A percentile compares a stretch with the other conserved stretches of the same genome.
These are phyloP conservation scores for Carassius gibelio DNA, from an alignment of 2,113 vertebrate genomes.

Conservation along the genomic window DNA sequence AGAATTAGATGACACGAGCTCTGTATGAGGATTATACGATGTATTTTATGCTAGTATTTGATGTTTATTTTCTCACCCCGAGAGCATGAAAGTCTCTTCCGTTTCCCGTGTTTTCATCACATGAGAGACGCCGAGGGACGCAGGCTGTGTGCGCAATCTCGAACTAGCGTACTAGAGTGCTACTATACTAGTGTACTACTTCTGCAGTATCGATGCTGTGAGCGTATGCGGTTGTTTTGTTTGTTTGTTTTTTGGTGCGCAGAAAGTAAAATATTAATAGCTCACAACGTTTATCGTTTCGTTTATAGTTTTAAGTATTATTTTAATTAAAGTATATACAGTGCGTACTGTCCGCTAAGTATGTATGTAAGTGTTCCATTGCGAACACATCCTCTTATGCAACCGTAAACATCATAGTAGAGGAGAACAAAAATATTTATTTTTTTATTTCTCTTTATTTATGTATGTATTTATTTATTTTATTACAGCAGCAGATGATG, in stretches of 20 bases:
- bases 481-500: neutral
- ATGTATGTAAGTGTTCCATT: neutral
- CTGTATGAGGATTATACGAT: neutral
- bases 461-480: neutral
- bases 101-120: conserved; percentile 54
- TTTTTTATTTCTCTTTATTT: too few relatives aligned
- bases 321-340: neutral
- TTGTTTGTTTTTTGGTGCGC: neutral
- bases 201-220: neutral
- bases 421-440: neutral
- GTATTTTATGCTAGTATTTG: neutral
- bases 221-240: neutral
- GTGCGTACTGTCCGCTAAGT: neutral
- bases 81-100: conserved; percentile 52
- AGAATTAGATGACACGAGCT: neutral
- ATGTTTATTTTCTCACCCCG: conserved; percentile 74
- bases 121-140: neutral
- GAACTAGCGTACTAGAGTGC: neutral
- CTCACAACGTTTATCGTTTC: neutral
- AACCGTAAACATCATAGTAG: neutral
- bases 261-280: neutral
- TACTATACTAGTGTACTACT: too few relatives aligned
- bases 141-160: neutral
- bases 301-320: neutral
- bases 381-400: neutral